phyloP scores from a whole-genome alignment of 1,140 invertebrate species.

The Sarcophaga peregrina region DNA sequence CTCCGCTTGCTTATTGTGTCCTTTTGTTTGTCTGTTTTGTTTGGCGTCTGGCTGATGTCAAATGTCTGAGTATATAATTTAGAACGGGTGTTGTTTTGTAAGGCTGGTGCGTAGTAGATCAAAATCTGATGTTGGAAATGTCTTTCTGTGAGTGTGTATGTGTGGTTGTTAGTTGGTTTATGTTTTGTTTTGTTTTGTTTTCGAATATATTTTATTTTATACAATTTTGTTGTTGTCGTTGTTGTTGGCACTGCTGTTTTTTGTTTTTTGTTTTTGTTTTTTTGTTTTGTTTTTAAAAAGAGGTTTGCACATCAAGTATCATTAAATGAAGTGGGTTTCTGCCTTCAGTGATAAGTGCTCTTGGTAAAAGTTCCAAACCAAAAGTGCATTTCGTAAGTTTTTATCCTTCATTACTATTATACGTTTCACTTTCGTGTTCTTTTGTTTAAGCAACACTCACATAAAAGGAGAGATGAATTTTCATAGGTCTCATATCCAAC shows the following conservation, averaged over 20 bases:
- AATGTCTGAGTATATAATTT: conserved; percentile 9
- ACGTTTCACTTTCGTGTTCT: conserved; percentile 39
- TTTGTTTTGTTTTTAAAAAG: conserved; percentile 45
- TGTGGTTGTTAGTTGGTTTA: no score
- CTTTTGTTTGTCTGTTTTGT: no score
- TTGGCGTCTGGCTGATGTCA: background rate
- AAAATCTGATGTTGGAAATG: background rate
- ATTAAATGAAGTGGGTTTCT: conserved; percentile 66
- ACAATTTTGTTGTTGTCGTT: no score
- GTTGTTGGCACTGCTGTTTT: background rate
- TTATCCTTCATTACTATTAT: conserved; percentile 42
- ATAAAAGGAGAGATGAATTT: background rate
- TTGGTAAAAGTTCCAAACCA: conserved; percentile 65
- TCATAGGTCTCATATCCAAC: background rate
- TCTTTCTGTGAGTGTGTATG: background rate
- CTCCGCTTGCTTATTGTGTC: no score
- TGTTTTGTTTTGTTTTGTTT: background rate
- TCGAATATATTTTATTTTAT: conserved; percentile 9
- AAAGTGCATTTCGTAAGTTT: conserved; percentile 41
- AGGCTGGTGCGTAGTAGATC: background rate
- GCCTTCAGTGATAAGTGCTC: conserved; percentile 62
- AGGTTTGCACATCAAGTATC: conserved; percentile 58
- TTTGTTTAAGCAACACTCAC: conserved; percentile 40
- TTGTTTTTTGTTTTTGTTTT: background rate
- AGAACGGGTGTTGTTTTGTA: background rate